A percentile compares a stretch with the other conserved stretches of the same genome.
phyloP scores from a whole-genome alignment of 2,797 vertebrate species.

The Corythornis leucogaster region DNA sequence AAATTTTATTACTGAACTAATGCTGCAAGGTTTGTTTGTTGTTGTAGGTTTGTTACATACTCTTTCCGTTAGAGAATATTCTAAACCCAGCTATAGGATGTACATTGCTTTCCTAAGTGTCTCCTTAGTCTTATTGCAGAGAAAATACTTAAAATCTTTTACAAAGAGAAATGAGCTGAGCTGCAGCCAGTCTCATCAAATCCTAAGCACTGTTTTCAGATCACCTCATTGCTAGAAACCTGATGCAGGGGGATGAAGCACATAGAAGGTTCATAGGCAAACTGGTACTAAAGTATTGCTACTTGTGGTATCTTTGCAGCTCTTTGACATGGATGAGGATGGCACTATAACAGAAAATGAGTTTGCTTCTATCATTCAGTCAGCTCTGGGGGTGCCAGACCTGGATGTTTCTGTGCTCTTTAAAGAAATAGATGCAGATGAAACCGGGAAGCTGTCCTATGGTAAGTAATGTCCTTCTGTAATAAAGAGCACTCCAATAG shows the following conservation, averaged over 20 bases:
- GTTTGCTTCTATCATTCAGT: conserved; percentile 88
- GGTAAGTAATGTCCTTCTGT: conserved; percentile 76
- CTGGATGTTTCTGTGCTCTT: conserved; percentile 91
- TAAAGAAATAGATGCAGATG: conserved; percentile 89
- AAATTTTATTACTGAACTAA: neutral
- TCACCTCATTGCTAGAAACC: neutral
- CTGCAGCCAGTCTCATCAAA: neutral
- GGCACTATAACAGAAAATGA: conserved; percentile 88
- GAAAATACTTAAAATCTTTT: neutral
- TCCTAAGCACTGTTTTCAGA: neutral
- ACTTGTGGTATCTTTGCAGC: conserved; percentile 67
- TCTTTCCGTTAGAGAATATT: neutral
- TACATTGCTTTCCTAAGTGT: neutral
- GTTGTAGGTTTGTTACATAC: neutral
- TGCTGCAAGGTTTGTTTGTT: neutral
- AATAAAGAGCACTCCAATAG: neutral
- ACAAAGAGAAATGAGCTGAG: neutral
- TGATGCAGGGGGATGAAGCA: neutral
- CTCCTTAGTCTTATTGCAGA: neutral
- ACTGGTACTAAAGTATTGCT: neutral
- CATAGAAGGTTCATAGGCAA: neutral
- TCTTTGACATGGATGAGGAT: conserved; percentile 93
- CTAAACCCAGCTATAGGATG: neutral
- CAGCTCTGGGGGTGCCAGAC: conserved; percentile 88
- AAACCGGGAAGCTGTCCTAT: conserved; percentile 87